Conservation (phyloP, 2,797 vertebrate genomes). For the Pelodytes ibericus region DNA sequence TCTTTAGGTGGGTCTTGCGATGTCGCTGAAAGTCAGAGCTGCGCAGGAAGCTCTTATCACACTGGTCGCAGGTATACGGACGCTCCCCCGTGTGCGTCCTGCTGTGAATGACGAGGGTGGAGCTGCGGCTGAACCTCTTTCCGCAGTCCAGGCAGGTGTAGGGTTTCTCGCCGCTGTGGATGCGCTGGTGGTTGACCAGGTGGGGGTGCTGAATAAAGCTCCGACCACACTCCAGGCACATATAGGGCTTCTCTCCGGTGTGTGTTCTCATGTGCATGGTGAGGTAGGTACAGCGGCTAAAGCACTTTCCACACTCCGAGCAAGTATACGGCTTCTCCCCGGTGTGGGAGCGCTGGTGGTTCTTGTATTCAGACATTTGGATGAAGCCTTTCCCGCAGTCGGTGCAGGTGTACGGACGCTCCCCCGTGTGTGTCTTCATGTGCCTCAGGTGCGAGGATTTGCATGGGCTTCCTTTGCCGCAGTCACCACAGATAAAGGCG, state of each 20-base stretch:
- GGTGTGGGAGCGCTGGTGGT: not conserved
- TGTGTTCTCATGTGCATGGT: conserved; percentile 52
- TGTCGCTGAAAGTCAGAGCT: conserved; percentile 51
- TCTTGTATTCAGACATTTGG: not conserved
- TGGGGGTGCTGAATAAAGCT: conserved; percentile 57
- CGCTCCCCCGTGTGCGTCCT: conserved; percentile 13
- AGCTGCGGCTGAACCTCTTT: not conserved
- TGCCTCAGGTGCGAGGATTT: not conserved
- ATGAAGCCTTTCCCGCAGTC: not conserved
- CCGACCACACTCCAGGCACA: conserved; percentile 57
- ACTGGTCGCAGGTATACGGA: conserved; percentile 51
- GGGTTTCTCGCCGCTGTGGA: conserved; percentile 56
- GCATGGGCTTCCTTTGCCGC: conserved; percentile 1
- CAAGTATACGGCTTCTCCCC: conserved; percentile 13
- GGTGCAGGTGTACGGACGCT: not conserved
- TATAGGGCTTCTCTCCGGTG: conserved; percentile 16
- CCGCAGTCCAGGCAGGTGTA: conserved; percentile 52
- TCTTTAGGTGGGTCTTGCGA: conserved; percentile 21
- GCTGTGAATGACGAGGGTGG: not conserved
- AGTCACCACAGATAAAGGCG: not conserved
- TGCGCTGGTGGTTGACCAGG: conserved; percentile 37
- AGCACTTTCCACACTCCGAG: conserved; percentile 17
- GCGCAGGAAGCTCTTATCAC: conserved; percentile 56
- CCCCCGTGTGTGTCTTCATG: not conserved
- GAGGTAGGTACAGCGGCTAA: conserved; percentile 50